Evolutionary conservation across 2,888 invertebrate species (phyloP), one percentile per base, ranked within the genome.

Genomic region (Drosophila barbarae): DNA sequence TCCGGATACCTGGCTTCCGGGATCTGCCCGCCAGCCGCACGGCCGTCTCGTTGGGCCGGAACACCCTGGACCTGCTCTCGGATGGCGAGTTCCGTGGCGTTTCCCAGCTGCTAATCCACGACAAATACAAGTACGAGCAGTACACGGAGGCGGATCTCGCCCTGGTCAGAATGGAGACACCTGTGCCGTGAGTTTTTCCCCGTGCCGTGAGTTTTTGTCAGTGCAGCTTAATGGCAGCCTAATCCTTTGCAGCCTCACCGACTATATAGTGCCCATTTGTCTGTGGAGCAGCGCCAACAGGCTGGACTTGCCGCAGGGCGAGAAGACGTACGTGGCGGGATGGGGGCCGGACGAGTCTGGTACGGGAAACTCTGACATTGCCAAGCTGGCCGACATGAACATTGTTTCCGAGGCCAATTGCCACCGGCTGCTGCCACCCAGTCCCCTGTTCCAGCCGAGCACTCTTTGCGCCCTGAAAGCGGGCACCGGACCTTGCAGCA

Each of bases 371-470:
- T 77, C 85, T 0, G 80, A 89, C 3, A 49, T 85, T 4, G 91
- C 91, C 1, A 90, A 90, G 60, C 87, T 90, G 68, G 86, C 89
- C 0, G 87, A 77, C 26, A 83, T 90, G 9, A 90, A 90, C 1
- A 89, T 92, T 59, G 91, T 92, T 0, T 90, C 90, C 23, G 89
- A 91, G 73, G 87, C 88, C 41, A 87, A 85, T 9, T 92, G 92
- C 67, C 74, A 90, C 3, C 86, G 90, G 55, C 90, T 90, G 35
- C 88, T 90, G 53, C 71, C 67, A 10, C 54, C 15, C 2, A 79
- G 35, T 1, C 30, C 46, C 58, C 80, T 57, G 44, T 81, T 58
- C 59, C 88, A 61, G 79, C 80, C 39, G 53, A 84, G 87, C 28
- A 87, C 87, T 1, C 67, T 89, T 12, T 89, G 90, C 66, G 87